Base-by-base conservation (phyloP, 2,797 vertebrate species). In the Arnoldichthys spilopterus region DNA sequence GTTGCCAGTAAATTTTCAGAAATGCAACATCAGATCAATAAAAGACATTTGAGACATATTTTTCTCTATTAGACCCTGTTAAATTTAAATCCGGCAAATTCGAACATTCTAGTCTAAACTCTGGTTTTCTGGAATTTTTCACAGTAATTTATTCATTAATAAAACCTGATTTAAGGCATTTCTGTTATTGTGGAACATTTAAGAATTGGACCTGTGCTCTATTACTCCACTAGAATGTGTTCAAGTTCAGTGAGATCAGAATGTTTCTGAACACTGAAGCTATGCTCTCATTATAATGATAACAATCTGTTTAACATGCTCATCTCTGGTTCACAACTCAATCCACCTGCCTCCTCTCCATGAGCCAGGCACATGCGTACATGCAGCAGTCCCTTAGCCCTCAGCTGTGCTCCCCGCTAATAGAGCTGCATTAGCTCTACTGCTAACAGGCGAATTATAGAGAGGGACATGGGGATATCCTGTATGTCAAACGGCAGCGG, bases 401-500 rank as follows among this genome's bases (percentile, higher is more conserved):
- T 40, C 22, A 0, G 43, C 22, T 30, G 18, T 7, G 30, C 43
- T 69, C 64, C 53, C 78, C 28, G 45, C 54, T 70, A 70, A 62
- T 63, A 70, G 30, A 71, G 32, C 69, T 40, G 64, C 78, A 45
- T 54, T 76, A 54, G 61, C 66, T 77, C 71, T 61, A 74, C 77
- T 68, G 82, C 79, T 82, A 82, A 79, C 76, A 79, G 79, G 72
- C 54, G 30, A 71, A 70, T 85, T 77, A 75, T 64, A 74, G 54
- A 66, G 66, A 58, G 77, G 28, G 37, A 72, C 77, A 83, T 66
- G 76, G 85, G 86, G 32, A 82, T 79, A 83, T 53, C 77, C 84
- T 78, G 73, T 83, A 54, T 73, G 51, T 85, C 87, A 88, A 74
- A 66, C 67, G 80, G 71, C 37, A 80, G 86, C 85, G 82, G 86